Base-by-base conservation (phyloP, 2,888 invertebrate species). In the Acrobasis suavella region DNA sequence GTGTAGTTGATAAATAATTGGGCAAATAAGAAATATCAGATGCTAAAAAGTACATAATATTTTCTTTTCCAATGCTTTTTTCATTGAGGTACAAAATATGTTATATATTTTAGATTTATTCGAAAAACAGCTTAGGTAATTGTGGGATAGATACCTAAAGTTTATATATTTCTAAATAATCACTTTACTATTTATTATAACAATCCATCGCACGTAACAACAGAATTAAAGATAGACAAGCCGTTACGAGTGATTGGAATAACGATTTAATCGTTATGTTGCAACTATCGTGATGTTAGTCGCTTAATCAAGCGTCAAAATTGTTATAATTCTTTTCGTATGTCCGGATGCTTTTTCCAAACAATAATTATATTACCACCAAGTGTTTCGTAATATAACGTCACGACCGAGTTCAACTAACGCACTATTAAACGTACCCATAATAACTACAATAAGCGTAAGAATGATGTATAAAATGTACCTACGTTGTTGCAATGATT, bases 311-410 rank as follows among this genome's bases (percentile, higher is more conserved):
- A 55, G 58, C 65, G 58, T 62, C 49, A 65, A 65, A 67, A 66
- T 68, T 66, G 65, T 65, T 61, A 68, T 67, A 58, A 62, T 68
- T 67, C 65, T 65, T 66, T 69, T 64, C 66, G 67, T 58, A 58
- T 64, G 65, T 65, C 42, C 56, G 54, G 22, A 54, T 66, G 64
- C 68, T 71, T 71, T 69, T 67, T 65, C 58, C 59, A 69, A 42
- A 64, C 64, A 65, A 61, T 65, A 64, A 68, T 72, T 71, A 70
- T 63, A 65, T 62, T 65, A 70, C 65, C 71, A 65, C 69, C 67
- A 63, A 65, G 46, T 39, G 63, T 69, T 67, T 70, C 68, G 68
- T 68, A 69, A 73, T 15, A 17, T 42, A 42, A 15, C 16, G 51
- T 60, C 60, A 60, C 39, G 51, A 60, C 37, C 10, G 39, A 49